These are phyloP conservation scores for Gortyna flavago DNA, from an alignment of 2,888 invertebrate genomes.

Conservation along the genomic window DNA sequence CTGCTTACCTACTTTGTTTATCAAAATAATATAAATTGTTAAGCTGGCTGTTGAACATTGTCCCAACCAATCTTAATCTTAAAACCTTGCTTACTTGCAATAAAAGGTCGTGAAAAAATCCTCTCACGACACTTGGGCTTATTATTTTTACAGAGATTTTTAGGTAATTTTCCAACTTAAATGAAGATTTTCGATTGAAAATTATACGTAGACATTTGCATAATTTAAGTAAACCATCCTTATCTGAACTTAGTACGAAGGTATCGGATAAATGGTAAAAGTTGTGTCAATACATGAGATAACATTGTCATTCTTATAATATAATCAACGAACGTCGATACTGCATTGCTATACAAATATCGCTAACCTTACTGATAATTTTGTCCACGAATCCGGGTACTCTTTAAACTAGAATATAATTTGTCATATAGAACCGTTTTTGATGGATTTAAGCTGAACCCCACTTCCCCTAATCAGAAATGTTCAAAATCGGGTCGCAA, in stretches of 20 bases:
- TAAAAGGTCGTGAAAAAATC: background rate
- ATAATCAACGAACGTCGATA: constrained; percentile 52
- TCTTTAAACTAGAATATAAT: background rate
- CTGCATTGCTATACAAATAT: constrained; percentile 23
- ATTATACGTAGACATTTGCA: background rate
- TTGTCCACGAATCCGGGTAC: constrained; percentile 7
- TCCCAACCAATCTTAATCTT: background rate
- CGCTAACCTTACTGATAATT: constrained; percentile 24
- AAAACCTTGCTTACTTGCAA: background rate
- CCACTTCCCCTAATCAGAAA: background rate
- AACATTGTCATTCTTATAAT: constrained; percentile 34
- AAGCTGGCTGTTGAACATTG: background rate
- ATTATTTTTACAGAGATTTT: background rate
- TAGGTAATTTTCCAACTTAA: background rate
- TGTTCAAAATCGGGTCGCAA: background rate
- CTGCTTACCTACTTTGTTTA: background rate
- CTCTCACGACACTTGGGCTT: background rate
- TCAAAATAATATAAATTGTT: background rate
- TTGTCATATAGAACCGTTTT: background rate
- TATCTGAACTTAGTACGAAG: constrained; percentile 21
- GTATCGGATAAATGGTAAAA: constrained; percentile 38
- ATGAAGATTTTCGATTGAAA: background rate
- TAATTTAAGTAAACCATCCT: background rate
- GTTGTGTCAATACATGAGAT: constrained; percentile 49
- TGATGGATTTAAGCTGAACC: background rate